phyloP scores from a whole-genome alignment of 2,113 vertebrate genomes.

The Neopipo cinnamomea region DNA sequence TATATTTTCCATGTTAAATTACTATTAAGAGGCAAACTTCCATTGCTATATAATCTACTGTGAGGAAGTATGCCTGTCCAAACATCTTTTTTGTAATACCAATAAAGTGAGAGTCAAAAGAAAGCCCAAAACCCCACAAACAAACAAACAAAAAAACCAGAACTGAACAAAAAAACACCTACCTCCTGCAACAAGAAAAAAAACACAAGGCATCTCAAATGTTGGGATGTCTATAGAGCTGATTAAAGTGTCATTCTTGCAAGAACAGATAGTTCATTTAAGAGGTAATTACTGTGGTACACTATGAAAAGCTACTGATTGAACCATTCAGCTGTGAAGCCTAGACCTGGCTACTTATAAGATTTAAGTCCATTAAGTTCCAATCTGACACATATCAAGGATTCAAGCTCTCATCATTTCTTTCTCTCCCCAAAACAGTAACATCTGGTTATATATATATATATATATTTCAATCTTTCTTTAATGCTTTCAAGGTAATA shows the following conservation, averaged over 20 bases:
- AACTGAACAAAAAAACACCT: not conserved
- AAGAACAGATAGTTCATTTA: not conserved
- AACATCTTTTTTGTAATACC: not conserved
- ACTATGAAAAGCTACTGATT: not conserved
- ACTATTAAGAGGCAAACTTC: not conserved
- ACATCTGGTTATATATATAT: not conserved
- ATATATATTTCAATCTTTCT: not conserved
- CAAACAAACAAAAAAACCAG: accelerated
- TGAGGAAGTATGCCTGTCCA: not conserved
- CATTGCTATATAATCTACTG: not conserved
- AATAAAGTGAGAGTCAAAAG: not conserved
- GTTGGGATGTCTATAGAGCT: not conserved
- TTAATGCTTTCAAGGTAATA: not conserved
- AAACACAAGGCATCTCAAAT: not conserved
- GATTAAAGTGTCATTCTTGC: not conserved
- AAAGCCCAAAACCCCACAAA: not conserved
- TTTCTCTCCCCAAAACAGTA: not conserved
- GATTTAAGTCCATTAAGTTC: not conserved
- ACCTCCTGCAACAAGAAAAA: not conserved
- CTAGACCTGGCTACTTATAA: not conserved
- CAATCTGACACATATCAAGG: not conserved
- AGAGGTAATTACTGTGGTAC: not conserved
- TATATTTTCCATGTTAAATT: not conserved
- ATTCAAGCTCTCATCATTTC: not conserved
- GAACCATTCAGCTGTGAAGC: not conserved